phyloP scores from a whole-genome alignment of 2,113 vertebrate genomes.

The Xiphorhynchus elegans region DNA sequence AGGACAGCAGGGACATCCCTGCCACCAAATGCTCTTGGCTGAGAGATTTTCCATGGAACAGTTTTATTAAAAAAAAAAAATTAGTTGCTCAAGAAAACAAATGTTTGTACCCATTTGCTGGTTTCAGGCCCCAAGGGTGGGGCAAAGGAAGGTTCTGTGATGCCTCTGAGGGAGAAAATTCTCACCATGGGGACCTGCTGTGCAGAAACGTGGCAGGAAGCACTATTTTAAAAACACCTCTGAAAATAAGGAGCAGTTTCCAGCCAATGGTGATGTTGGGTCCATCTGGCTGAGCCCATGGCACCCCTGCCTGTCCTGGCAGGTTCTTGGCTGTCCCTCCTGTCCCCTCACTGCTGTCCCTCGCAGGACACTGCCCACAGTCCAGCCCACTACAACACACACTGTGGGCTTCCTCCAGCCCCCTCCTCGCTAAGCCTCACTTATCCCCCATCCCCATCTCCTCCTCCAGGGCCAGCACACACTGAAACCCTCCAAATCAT shows the following conservation, averaged over 20 bases:
- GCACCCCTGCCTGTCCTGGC: fast-evolving
- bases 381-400: not conserved
- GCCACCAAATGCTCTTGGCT: not conserved
- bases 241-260: not conserved
- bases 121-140: not conserved
- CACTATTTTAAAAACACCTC: not conserved
- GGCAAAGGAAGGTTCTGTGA: not conserved
- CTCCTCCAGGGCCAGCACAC: not conserved
- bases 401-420: not conserved
- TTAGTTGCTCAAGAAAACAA: not conserved
- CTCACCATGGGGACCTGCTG: not conserved
- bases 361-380: not conserved
- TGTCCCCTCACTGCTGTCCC: not conserved
- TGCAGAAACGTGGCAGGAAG: not conserved
- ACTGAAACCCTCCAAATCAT: not conserved
- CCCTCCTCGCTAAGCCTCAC: not conserved
- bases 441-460: not conserved
- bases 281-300: not conserved
- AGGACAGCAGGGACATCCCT: not conserved
- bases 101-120: not conserved
- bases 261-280: fast-evolving
- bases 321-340: not conserved
- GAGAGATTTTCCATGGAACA: not conserved
- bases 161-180: not conserved
- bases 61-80: not conserved